These are phyloP conservation scores for Enteromius argenteus DNA, from an alignment of 2,797 vertebrate genomes.

Conservation along the genomic window DNA sequence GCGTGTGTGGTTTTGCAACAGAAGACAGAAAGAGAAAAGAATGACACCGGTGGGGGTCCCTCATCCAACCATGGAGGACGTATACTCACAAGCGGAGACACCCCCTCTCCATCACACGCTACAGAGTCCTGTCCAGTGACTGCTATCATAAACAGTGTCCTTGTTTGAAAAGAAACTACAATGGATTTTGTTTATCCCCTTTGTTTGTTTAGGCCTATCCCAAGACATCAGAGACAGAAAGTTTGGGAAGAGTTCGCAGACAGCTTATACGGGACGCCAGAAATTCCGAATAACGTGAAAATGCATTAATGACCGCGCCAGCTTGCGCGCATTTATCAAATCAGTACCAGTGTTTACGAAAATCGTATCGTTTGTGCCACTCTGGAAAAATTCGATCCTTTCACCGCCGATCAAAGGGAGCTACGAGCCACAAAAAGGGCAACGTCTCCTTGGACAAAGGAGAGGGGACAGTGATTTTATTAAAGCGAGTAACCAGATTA, in stretches of 20 bases:
- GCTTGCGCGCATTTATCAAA: conserved; percentile 78
- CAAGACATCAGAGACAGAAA: conserved; percentile 73
- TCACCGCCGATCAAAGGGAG: conserved; percentile 71
- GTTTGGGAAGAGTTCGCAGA: conserved; percentile 76
- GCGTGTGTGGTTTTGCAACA: conserved; percentile 99
- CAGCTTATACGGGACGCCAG: conserved; percentile 69
- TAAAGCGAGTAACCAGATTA: conserved; percentile 76
- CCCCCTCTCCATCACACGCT: conserved; percentile 92
- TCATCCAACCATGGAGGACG: conserved; percentile 98
- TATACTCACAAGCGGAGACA: conserved; percentile 94
- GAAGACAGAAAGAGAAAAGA: conserved; percentile 99
- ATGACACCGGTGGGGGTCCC: conserved; percentile 97
- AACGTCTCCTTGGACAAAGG: conserved; percentile 77
- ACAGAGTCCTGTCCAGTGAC: conserved; percentile 96
- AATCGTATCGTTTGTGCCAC: conserved; percentile 72
- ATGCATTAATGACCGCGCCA: conserved; percentile 68
- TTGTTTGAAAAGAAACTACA: conserved; percentile 71
- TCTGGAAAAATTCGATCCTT: conserved; percentile 65
- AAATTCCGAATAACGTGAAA: conserved; percentile 55
- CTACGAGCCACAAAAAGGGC: conserved; percentile 70
- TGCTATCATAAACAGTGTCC: conserved; percentile 80
- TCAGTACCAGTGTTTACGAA: conserved; percentile 83
- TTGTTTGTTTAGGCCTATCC: conserved; percentile 69
- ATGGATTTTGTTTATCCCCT: conserved; percentile 84
- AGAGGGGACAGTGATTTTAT: conserved; percentile 73